Evolutionary conservation across 2,888 invertebrate species (phyloP).

Genomic region (Biston betularia): DNA sequence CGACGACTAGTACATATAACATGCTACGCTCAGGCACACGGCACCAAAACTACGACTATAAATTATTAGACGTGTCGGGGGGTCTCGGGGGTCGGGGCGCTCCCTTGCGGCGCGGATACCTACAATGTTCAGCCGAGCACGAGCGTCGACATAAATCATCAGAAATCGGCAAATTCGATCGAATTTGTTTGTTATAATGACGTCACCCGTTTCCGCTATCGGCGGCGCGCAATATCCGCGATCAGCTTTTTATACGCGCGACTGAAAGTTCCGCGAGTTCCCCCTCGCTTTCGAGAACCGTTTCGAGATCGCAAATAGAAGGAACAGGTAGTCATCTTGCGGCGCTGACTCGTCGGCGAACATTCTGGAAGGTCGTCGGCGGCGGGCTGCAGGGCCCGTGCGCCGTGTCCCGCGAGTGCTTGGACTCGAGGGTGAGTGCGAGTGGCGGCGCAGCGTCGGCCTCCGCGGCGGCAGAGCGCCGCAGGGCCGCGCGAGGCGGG

Average conservation of each 20-base stretch:
- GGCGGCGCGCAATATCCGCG: constrained; percentile 39
- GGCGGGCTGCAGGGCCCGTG: no score
- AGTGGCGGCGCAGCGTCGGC: no score
- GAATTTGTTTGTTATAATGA: constrained; percentile 50
- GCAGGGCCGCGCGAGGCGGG: constrained; percentile 3
- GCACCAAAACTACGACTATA: no score
- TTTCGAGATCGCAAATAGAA: constrained; percentile 4
- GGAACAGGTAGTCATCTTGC: background rate
- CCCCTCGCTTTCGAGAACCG: constrained; percentile 8
- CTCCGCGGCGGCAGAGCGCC: no score
- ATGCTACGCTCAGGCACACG: no score
- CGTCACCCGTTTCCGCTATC: constrained; percentile 48
- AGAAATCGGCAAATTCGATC: constrained; percentile 48
- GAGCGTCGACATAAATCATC: constrained; percentile 49
- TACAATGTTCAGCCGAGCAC: constrained; percentile 6
- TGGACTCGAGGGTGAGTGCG: no score
- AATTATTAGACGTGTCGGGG: no score
- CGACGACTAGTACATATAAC: no score
- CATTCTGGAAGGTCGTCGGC: no score
- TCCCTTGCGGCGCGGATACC: background rate
- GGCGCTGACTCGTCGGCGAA: constrained; percentile 2
- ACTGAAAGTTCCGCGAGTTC: constrained; percentile 8
- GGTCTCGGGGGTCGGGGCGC: background rate
- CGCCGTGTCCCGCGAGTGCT: no score
- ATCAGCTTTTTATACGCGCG: constrained; percentile 23